Evolutionary conservation across 1,140 invertebrate genomes (phyloP), one percentile per base, ranked within the genome.

Genomic region (Samia ricini): DNA sequence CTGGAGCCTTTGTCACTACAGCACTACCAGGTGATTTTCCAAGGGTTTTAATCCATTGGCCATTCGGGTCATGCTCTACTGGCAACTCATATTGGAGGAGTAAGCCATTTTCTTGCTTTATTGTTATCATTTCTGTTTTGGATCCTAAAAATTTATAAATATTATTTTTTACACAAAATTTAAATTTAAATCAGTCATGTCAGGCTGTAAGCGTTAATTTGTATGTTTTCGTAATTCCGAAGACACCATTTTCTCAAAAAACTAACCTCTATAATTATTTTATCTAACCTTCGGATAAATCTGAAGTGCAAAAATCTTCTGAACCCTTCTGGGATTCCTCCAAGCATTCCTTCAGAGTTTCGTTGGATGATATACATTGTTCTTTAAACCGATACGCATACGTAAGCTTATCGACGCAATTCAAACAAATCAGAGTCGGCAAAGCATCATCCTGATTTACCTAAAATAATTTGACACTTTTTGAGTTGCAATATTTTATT

Each of bases 31-130:
- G 74, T 18, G 77, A 83, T 50, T 81, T 85, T 19, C 72, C 77
- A 8, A 83, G 56, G 1, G 81, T 79, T 36, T 83, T 68, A 1
- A 80, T 83, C 85, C 83, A 84, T 33, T 85, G 79, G 5, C 78
- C 77, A 21, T 81, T 68, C 0, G 83, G 76, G 15, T 91, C 88
- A 71, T 90, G 83, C 48, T 91, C 90, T 22, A 91, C 81, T 5
- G 90, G 89, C 51, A 91, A 71, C 63, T 91, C 90, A 75, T 91
- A 91, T 63, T 89, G 88, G 1, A 90, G 61, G 2, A 89, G 76
- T 0, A 88, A 62, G 0, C 90, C 90, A 81, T 91, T 90, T 64
- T 91, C 89, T 75, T 91, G 89, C 61, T 91, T 91, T 75, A 91
- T 90, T 20, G 85, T 89, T 20, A 91, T 88, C 49, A 81, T 85